These are phyloP conservation scores for Monodelphis domestica DNA, from an alignment of 2,797 vertebrate species.

Conservation along the genomic window DNA sequence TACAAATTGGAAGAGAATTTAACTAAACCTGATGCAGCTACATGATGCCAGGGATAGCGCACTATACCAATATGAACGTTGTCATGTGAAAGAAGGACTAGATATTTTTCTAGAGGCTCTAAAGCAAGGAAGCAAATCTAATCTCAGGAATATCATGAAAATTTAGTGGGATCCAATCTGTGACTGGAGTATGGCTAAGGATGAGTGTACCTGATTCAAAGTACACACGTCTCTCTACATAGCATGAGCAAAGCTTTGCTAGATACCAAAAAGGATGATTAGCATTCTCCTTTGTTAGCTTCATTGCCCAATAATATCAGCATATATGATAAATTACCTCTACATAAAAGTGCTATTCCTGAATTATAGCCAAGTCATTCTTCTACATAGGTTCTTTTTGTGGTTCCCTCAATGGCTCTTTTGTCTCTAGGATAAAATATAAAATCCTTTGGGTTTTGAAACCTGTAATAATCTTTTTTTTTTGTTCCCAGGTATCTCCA, in stretches of 20 bases:
- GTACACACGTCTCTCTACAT: not conserved
- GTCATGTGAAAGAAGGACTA: not conserved
- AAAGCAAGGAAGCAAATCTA: not conserved
- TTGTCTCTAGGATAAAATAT: not conserved
- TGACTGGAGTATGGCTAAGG: not conserved
- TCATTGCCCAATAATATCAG: not conserved
- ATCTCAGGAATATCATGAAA: not conserved
- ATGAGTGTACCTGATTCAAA: not conserved
- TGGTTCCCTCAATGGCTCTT: not conserved
- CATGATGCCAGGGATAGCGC: not conserved
- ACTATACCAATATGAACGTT: not conserved
- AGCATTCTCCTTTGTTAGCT: not conserved
- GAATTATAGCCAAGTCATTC: not conserved
- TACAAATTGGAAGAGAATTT: not conserved
- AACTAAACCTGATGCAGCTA: not conserved
- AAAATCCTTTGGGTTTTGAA: not conserved
- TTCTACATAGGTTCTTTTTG: not conserved
- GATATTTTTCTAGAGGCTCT: not conserved
- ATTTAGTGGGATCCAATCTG: not conserved
- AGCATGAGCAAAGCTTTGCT: not conserved
- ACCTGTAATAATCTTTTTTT: no score
- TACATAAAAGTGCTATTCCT: not conserved
- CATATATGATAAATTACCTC: not conserved
- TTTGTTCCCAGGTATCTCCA: no score
- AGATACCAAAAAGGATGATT: not conserved